phyloP scores from a whole-genome alignment of 2,797 vertebrate genomes.

The Characodon lateralis region DNA sequence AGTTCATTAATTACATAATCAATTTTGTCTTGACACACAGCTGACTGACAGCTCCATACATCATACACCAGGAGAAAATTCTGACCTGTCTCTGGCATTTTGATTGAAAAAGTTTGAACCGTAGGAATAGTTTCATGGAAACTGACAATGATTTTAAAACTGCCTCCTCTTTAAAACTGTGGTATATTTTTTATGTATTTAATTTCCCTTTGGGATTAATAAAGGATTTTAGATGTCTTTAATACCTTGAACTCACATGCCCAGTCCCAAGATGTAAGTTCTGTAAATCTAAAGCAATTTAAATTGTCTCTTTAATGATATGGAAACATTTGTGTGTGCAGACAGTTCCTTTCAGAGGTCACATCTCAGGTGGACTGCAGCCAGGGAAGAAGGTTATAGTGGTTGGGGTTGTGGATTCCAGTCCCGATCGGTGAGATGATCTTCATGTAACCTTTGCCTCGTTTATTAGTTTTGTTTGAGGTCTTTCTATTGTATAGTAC shows the following conservation, averaged over 20 bases:
- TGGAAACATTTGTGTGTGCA: conserved; percentile 56
- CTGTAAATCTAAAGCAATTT: background rate
- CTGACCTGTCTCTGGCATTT: background rate
- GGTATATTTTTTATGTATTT: background rate
- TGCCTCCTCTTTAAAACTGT: background rate
- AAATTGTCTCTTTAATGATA: background rate
- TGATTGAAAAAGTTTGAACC: no score
- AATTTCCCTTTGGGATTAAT: background rate
- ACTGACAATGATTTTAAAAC: background rate
- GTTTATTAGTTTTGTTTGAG: background rate
- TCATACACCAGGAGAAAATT: no score
- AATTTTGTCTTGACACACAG: background rate
- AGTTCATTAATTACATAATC: no score
- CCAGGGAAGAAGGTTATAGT: conserved; percentile 91
- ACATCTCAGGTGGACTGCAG: conserved; percentile 88
- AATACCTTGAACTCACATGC: background rate
- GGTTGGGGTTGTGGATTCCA: conserved; percentile 88
- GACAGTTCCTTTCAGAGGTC: conserved; percentile 93
- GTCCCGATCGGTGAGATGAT: conserved; percentile 86
- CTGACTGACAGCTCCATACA: no score
- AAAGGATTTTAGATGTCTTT: background rate
- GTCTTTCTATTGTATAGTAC: background rate
- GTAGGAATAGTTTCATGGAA: background rate
- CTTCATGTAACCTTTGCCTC: background rate
- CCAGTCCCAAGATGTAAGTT: background rate